Evolutionary conservation across 1,140 invertebrate genomes (phyloP), one percentile per base, ranked within the genome.

Genomic region (Bombus pyrosoma): DNA sequence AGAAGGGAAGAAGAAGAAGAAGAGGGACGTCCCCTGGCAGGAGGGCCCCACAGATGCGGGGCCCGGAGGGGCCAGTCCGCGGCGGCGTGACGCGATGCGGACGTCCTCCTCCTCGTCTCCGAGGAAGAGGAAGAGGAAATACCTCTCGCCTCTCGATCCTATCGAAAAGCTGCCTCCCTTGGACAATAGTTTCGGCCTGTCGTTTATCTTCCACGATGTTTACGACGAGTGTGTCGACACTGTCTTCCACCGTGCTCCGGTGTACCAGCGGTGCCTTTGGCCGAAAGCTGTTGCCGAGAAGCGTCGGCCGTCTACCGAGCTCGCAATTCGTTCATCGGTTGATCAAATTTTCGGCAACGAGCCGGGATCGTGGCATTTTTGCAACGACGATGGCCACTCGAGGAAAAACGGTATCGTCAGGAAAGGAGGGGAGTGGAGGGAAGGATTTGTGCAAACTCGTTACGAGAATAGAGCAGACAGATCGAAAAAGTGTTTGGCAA

Each of bases 81-180:
- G 94, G 94, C 91, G 94, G 94, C 94, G 94, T 95, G 94, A 95
- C 94, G 94, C 94, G 93, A 95, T 95, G 94, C 94, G 93, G 94
- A 94, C 92, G 93, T 93, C 94, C 92, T 91, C 92, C 91, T 91
- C 91, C 93, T 92, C 93, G 79, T 86, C 85, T 82, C 80, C 87
- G 91, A 92, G 87, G 90, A 94, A 92, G 91, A 92, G 90, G 88
- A 91, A 91, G 87, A 86, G 81, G 87, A 90, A 83, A 88, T 74
- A 83, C 81, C 85, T 91, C 89, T 89, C 83, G 84, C 87, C 87
- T 89, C 87, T 77, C 85, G 81, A 89, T 68, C 85, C 85, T 77
- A 74, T 83, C 87, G 64, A 41, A 74, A 32, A 37, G 37, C 59
- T 68, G 59, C 32, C 59, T 84, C 22, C 41, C 41, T 37, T 72